Percentiles rank a stretch among this genome's conserved stretches.
These are phyloP conservation scores for Phalacrocorax carbo DNA, from an alignment of 2,113 vertebrate genomes.

Conservation along the genomic window DNA sequence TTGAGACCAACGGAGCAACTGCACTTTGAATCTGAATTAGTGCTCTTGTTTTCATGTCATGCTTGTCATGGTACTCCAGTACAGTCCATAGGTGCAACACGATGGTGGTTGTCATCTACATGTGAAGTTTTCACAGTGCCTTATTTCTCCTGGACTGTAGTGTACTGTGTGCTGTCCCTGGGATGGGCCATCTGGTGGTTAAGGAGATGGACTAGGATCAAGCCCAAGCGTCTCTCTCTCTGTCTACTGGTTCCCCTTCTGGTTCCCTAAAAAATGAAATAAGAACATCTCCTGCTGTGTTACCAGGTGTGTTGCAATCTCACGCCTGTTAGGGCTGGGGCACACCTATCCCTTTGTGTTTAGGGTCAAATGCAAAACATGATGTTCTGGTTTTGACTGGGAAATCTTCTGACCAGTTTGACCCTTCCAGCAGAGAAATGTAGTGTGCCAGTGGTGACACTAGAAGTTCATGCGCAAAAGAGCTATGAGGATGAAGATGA, in stretches of 20 bases:
- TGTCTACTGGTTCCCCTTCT: background rate
- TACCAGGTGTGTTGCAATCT: background rate
- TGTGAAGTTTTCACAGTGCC: background rate
- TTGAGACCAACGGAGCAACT: rapidly evolving
- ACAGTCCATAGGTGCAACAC: background rate
- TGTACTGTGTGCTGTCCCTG: background rate
- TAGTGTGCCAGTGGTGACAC: background rate
- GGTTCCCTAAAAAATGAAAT: background rate
- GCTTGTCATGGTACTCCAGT: too few species aligned
- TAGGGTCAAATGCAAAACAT: background rate
- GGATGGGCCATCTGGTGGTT: background rate
- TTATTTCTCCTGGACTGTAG: background rate
- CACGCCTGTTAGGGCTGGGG: background rate
- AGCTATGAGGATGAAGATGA: background rate
- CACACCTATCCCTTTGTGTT: background rate
- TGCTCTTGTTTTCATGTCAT: rapidly evolving
- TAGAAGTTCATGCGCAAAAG: background rate
- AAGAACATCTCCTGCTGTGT: rapidly evolving
- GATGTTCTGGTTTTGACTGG: background rate
- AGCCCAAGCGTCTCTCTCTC: background rate
- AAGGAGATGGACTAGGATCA: background rate
- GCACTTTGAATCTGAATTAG: too few species aligned
- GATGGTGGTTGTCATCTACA: rapidly evolving
- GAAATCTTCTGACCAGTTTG: background rate
- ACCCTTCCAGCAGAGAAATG: background rate